Base-by-base conservation (phyloP, 2,888 invertebrate species). In the Andrena hattorfiana region DNA sequence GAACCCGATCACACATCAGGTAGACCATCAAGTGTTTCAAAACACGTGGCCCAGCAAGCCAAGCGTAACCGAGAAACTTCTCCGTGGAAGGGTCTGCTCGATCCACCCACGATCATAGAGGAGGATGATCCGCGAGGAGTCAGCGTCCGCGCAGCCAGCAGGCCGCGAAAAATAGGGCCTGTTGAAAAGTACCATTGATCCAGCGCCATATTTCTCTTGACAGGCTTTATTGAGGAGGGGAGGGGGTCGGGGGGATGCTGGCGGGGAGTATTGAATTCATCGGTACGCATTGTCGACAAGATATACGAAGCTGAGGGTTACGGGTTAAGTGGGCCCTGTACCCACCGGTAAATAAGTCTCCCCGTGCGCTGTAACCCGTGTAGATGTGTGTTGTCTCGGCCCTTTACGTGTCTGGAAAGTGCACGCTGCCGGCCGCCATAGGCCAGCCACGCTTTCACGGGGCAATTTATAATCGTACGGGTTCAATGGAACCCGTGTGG, bases 251-350 rank as follows among this genome's bases (percentile, higher is more conserved):
- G 77, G 49, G 64, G n/a, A 32, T 28, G 23, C 77, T 68, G 76
- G 59, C 56, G 79, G 78, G 62, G 77, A 71, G 90, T 90, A 91
- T 90, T 89, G 89, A 91, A 91, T 91, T 91, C 90, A 90, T 91
- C 87, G 89, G 88, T 87, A 89, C 89, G 89, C 90, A 89, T 90
- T 91, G 91, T 91, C 87, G 89, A 88, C 89, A 90, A 92, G 93
- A 93, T 93, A 93, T 93, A 93, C 91, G 92, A 89, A 91, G 90
- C 87, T 90, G 84, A 86, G 89, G 92, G 93, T 92, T 92, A 91
- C 85, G 91, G 93, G 93, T 93, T 93, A 93, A 93, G 93, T 93
- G 92, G 92, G 84, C 84, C 83, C 87, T 79, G 85, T 86, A 89
- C 86, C 56, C 89, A 74, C 86, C 82, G 84, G 86, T 83, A 89